Evolutionary conservation across 2,113 vertebrate genomes (phyloP), one percentile per base, ranked within the genome.

Genomic region (Micronycteris hirsuta): DNA sequence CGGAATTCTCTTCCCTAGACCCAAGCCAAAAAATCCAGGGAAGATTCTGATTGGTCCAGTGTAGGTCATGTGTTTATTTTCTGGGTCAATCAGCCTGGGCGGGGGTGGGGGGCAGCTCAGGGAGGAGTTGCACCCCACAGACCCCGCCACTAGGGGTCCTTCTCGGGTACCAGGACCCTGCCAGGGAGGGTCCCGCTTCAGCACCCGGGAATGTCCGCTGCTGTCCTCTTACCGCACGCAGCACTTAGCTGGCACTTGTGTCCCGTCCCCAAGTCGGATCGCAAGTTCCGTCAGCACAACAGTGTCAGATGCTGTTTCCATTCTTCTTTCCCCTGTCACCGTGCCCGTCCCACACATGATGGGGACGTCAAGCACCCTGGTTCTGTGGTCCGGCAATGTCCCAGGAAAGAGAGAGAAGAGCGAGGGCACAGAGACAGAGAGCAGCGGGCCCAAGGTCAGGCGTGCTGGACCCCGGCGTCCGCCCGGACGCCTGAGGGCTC

Each of bases 131-230:
- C 14, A 16, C 22, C 16, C 14, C 58, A 36, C 11, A 47, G n/a
- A 31, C 36, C 0, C 36, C 43, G 41, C 26, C 22, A 16, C 31
- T 2, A 43, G 67, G 61, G 33, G 26, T 20, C 43, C 10, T 1
- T 0, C n/a, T 16, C 36, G 12, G 9, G 70, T 9, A 1, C 36
- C 22, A 16, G 1, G 13, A 36, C 17, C 22, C 73, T 0, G 5
- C 0, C 1, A 11, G 3, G 41, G 54, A 56, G 68, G 47, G 24
- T 5, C 38, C 45, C 26, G 4, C 31, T 82, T n/a, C 31, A 38
- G 56, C 28, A 14, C 47, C 41, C 31, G 33, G 19, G 7, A 22
- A 24, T 2, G 15, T 6, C 63, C 16, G 33, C 26, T 5, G 9
- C 20, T 20, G 17, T 41, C 10, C 43, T 47, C 19, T 65, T 10